A percentile compares a stretch with the other conserved stretches of the same genome.
Evolutionary conservation across 1,140 invertebrate species (phyloP).

Genomic region (Uloborus diversus): DNA sequence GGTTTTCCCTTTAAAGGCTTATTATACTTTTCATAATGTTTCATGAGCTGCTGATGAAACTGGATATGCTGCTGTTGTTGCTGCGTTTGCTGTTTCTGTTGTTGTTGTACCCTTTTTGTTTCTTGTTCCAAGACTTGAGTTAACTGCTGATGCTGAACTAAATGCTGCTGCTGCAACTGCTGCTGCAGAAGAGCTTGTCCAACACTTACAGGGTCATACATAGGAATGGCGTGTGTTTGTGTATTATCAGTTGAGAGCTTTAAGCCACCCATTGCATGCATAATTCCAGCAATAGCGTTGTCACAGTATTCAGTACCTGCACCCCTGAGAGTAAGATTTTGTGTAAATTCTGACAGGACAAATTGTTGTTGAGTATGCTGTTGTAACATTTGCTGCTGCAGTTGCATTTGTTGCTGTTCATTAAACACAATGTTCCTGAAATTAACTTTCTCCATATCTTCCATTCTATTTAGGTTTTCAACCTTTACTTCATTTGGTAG

Average conservation of each 20-base stretch:
- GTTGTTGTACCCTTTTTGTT: conserved; percentile 61
- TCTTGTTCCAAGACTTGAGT: conserved; percentile 69
- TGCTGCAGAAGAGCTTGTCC: conserved; percentile 57
- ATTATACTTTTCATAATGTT: conserved; percentile 43
- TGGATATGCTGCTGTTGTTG: conserved; percentile 61
- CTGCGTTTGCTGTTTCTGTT: conserved; percentile 66
- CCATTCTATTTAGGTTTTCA: not conserved
- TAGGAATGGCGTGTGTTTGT: conserved; percentile 48
- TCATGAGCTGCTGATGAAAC: conserved; percentile 59
- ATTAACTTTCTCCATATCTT: conserved; percentile 54
- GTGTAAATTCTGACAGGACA: conserved; percentile 59
- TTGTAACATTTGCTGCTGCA: conserved; percentile 60
- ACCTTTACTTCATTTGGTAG: conserved; percentile 13
- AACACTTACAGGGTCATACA: conserved; percentile 55
- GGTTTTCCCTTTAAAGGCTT: conserved; percentile 34
- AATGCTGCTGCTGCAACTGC: conserved; percentile 60
- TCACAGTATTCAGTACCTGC: conserved; percentile 47
- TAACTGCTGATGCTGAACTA: conserved; percentile 66
- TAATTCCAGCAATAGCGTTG: conserved; percentile 46
- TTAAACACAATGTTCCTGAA: conserved; percentile 49
- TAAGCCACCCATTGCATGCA: conserved; percentile 46
- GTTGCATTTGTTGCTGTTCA: conserved; percentile 56
- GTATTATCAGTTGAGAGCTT: conserved; percentile 46
- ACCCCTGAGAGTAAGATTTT: conserved; percentile 52
- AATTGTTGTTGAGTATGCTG: conserved; percentile 61